Conservation (phyloP, 2,797 vertebrate species). For the Paguma larvata region DNA sequence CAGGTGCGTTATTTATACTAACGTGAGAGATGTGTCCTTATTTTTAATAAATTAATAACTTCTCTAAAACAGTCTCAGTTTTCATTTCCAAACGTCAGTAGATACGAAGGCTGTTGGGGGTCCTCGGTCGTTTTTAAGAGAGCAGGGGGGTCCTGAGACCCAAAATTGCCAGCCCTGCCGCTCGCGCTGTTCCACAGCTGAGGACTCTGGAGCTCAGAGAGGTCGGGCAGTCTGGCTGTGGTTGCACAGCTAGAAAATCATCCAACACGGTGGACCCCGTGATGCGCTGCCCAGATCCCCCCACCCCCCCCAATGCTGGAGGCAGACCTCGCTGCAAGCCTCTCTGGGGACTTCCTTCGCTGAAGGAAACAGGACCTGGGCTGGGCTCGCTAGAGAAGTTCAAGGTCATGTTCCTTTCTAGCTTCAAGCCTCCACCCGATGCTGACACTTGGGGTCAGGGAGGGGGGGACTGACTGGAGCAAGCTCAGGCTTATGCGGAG, state of each 20-base stretch:
- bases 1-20: background rate
- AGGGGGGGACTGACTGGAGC: fast-evolving
- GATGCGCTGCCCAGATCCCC: fast-evolving
- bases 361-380: background rate
- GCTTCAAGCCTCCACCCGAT: background rate
- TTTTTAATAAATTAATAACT: background rate
- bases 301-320: background rate
- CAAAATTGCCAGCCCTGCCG: background rate
- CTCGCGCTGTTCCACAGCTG: fast-evolving
- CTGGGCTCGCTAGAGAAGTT: background rate
- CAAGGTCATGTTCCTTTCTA: background rate
- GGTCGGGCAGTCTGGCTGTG: background rate
- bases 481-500: too few species aligned
- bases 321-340: too few species aligned
- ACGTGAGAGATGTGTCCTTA: background rate
- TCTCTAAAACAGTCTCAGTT: background rate
- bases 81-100: background rate
- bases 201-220: background rate
- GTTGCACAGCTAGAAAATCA: background rate
- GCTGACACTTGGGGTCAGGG: background rate
- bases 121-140: background rate
- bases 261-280: fast-evolving
- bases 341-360: background rate
- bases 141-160: background rate
- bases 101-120: background rate